A percentile compares a stretch with the other conserved stretches of the same genome.
These are phyloP conservation scores for Amiota mariae DNA, from an alignment of 2,888 invertebrate genomes.

Conservation along the genomic window DNA sequence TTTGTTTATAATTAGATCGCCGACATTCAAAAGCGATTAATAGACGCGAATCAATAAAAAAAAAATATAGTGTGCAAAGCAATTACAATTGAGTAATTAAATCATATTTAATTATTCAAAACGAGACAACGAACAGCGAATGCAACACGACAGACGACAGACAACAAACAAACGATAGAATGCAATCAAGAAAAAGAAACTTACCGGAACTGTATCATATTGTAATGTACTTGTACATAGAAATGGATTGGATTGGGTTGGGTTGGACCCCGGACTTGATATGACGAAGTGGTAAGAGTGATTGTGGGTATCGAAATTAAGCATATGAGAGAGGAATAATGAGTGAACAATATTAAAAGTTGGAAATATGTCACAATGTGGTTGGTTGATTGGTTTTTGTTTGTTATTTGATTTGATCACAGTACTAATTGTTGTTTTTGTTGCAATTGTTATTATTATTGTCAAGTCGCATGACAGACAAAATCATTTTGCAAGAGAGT, in stretches of 20 bases:
- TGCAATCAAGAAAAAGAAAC: conserved; percentile 27
- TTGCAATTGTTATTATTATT: neutral
- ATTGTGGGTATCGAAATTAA: neutral
- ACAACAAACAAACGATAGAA: conserved; percentile 10
- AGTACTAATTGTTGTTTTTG: neutral
- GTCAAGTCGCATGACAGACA: neutral
- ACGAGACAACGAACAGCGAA: conserved; percentile 31
- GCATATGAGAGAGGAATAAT: conserved; percentile 6
- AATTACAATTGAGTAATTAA: conserved; percentile 60
- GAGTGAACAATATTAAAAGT: neutral
- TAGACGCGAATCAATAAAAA: neutral
- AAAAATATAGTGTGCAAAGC: conserved; percentile 32
- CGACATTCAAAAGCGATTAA: conserved; percentile 19
- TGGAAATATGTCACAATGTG: conserved; percentile 16
- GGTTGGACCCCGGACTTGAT: neutral
- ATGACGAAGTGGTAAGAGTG: no score
- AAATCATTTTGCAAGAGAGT: conserved; percentile 14
- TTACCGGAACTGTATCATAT: conserved; percentile 60
- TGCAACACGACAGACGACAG: conserved; percentile 39
- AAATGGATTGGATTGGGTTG: conserved; percentile 58
- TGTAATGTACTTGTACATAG: conserved; percentile 33
- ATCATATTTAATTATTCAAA: conserved; percentile 30
- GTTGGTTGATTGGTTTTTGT: neutral
- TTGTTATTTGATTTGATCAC: neutral
- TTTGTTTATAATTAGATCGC: conserved; percentile 10